Evolutionary conservation across 2,888 invertebrate species (phyloP).

Genomic region (Seladonia tumulorum): DNA sequence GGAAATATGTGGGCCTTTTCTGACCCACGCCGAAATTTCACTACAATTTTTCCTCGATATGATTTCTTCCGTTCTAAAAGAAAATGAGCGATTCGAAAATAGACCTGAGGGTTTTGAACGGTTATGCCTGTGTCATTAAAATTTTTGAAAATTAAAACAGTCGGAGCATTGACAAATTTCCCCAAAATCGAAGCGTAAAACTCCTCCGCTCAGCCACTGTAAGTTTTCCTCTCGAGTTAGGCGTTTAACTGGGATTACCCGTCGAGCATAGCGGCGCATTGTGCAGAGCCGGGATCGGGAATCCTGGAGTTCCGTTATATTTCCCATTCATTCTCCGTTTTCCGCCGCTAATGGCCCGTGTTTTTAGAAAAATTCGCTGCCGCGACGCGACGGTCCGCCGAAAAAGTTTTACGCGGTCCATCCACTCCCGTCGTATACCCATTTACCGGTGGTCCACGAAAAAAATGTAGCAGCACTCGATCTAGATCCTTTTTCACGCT

Average conservation of each 20-base stretch:
- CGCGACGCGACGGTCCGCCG: neutral
- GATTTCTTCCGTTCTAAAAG: too few relatives aligned
- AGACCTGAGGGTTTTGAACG: too few relatives aligned
- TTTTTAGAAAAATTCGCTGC: neutral
- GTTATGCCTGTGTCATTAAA: too few relatives aligned
- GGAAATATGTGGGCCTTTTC: too few relatives aligned
- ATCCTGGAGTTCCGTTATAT: neutral
- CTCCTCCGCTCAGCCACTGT: neutral
- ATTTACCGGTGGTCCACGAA: neutral
- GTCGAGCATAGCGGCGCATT: conserved; percentile 10
- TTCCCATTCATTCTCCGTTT: neutral
- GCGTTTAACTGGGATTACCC: conserved; percentile 40
- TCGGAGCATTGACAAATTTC: too few relatives aligned
- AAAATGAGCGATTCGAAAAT: too few relatives aligned
- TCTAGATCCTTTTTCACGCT: neutral
- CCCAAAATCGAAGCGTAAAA: neutral
- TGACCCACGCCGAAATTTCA: too few relatives aligned
- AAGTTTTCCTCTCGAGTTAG: conserved; percentile 38
- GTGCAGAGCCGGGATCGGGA: conserved; percentile 13
- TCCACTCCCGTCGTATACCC: neutral
- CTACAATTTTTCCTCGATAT: too few relatives aligned
- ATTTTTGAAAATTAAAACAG: too few relatives aligned
- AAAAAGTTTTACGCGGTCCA: neutral
- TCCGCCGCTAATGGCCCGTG: neutral
- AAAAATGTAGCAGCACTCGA: neutral